phyloP scores from a whole-genome alignment of 2,888 invertebrate genomes.

The Amphipyra berbera region DNA sequence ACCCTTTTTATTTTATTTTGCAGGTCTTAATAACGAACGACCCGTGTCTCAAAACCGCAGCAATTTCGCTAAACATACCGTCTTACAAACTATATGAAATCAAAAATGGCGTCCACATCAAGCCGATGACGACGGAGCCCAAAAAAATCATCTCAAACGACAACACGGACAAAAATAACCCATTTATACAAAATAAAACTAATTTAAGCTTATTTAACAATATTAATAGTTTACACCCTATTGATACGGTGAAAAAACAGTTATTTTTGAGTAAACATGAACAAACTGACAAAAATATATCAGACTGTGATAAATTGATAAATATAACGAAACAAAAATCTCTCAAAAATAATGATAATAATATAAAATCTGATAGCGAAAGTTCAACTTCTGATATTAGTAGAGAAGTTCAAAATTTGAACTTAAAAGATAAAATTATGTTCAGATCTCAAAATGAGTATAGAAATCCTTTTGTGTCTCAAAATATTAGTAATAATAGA shows the following conservation, averaged over 20 bases:
- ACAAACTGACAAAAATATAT: not conserved
- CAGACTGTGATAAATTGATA: constrained; percentile 20
- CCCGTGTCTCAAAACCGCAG: constrained; percentile 51
- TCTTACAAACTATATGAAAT: constrained; percentile 60
- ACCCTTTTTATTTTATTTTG: constrained; percentile 27
- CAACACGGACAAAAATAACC: not conserved
- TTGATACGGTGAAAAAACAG: constrained; percentile 16
- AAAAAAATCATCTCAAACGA: constrained; percentile 1
- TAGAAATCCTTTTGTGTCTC: not conserved
- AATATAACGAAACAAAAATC: constrained; percentile 30
- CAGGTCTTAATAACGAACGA: constrained; percentile 71
- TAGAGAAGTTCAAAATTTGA: constrained; percentile 5
- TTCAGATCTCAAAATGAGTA: constrained; percentile 1
- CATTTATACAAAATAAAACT: constrained; percentile 1
- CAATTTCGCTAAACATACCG: constrained; percentile 56
- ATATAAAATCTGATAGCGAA: not conserved
- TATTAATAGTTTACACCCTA: not conserved
- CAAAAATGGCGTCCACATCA: constrained; percentile 52
- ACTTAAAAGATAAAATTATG: constrained; percentile 1
- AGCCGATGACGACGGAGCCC: constrained; percentile 16
- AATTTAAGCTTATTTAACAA: not conserved
- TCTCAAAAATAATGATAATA: not conserved
- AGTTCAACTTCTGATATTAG: constrained; percentile 14
- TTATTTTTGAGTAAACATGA: constrained; percentile 10
- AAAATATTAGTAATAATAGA: not conserved